Conservation (phyloP, 2,888 invertebrate species). For the Thereva nobilitata region DNA sequence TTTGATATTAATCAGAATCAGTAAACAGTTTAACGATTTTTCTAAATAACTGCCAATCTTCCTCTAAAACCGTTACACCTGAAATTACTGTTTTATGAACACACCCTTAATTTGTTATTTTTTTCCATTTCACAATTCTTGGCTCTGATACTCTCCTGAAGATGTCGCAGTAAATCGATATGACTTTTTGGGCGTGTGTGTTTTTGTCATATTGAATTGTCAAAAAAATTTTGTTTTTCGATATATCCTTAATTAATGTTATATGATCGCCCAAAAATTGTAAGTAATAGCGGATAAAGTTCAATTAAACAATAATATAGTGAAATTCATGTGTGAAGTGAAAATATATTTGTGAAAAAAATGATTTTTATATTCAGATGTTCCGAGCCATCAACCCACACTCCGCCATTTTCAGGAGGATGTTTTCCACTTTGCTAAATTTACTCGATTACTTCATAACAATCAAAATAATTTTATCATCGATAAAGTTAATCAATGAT, state of each 20-base stretch:
- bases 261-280: constrained; percentile 20
- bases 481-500: no score
- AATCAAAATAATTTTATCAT: no score
- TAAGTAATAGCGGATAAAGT: constrained; percentile 16
- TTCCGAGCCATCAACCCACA: constrained; percentile 17
- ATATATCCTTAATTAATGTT: constrained; percentile 6
- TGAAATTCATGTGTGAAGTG: not conserved
- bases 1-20: no score
- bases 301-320: not conserved
- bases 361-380: not conserved
- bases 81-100: no score
- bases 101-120: no score
- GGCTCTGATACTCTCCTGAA: not conserved
- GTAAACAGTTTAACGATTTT: no score
- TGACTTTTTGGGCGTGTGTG: constrained; percentile 32
- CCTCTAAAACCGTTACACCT: no score
- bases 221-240: constrained; percentile 15
- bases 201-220: constrained; percentile 21
- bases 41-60: no score
- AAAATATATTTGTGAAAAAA: not conserved
- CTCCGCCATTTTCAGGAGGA: constrained; percentile 24
- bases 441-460: no score
- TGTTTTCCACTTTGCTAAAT: no score
- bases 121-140: no score
- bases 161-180: constrained; percentile 16